Base-by-base conservation (phyloP, 2,888 invertebrate species). In the Lithodes maja region DNA sequence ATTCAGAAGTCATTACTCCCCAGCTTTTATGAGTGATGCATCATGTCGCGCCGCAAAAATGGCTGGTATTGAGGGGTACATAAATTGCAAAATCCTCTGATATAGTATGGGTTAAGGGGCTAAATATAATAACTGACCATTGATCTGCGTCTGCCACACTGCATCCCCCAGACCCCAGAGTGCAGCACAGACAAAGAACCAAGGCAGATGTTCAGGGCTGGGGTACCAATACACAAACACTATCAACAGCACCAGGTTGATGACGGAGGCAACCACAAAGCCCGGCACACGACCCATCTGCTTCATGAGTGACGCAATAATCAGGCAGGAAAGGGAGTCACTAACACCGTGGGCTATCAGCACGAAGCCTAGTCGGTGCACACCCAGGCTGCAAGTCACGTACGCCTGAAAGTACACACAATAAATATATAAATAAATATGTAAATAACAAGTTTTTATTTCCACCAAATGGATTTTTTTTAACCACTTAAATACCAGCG, bases 281-380 rank as follows among this genome's bases (percentile, higher is more conserved):
- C 98, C 95, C 0, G 97, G 96, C 92, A 96, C 96, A 92, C 99
- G 95, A 50, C 99, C 99, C 92, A 98, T 96, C 93, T 97, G 97
- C 94, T 98, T 98, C 96, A 98, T 97, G 86, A 98, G 95, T 0
- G 97, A 96, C 1, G 99, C 99, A 94, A 98, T 98, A 33, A 98
- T 95, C 89, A 98, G 95, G 53, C 98, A 98, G 94, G 98, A 98
- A 85, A 97, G 94, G 0, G 99, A 98, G 94, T 98, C 98, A 68
- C 97, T 97, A 0, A 98, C 97, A 1, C 99, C 99, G 94, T 98
- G 99, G 93, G 98, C 98, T 93, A 99, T 98, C 97, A 99, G 98
- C 82, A 99, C 98, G 94, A 98, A 98, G 84, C 99, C 99, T 82
- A 99, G 98, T 93, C 97, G 96, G 92, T 97, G 96, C 83, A 99